phyloP scores from a whole-genome alignment of 2,797 vertebrate species.

The Typhlichthys subterraneus region DNA sequence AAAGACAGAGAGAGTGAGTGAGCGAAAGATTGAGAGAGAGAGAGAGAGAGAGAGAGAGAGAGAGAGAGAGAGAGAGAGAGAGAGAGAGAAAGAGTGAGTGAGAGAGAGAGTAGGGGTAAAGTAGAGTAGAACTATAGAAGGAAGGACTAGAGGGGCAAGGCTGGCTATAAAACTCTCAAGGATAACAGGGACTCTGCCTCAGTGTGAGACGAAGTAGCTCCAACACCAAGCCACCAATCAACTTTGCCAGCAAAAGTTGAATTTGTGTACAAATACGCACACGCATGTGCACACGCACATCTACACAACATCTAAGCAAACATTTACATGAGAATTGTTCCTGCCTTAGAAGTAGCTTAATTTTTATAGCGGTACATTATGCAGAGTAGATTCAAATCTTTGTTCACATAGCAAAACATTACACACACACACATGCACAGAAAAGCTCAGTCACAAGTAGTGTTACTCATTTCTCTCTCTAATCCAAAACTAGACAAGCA shows the following conservation, averaged over 20 bases:
- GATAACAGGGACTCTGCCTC: slow-evolving; percentile 17
- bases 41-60: neutral
- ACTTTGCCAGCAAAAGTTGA: slow-evolving; percentile 10
- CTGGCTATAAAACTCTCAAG: slow-evolving; percentile 13
- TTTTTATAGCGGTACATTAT: slow-evolving; percentile 39
- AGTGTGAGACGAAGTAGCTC: slow-evolving; percentile 11
- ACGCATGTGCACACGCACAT: slow-evolving; percentile 6
- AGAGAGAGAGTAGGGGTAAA: neutral
- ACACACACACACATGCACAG: slow-evolving; percentile 15
- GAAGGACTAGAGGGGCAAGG: slow-evolving; percentile 22
- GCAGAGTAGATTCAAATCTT: slow-evolving; percentile 34
- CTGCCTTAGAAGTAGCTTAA: slow-evolving; percentile 54
- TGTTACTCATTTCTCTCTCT: slow-evolving; percentile 59
- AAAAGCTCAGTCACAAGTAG: slow-evolving; percentile 20
- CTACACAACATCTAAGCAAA: slow-evolving; percentile 36
- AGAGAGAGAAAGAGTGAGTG: neutral
- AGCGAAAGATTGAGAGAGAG: slow-evolving; percentile 10
- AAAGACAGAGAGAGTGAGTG: slow-evolving; percentile 7
- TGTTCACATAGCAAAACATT: slow-evolving; percentile 9
- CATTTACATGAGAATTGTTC: slow-evolving; percentile 60
- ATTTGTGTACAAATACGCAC: slow-evolving; percentile 4
- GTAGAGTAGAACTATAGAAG: neutral
- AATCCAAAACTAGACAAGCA: slow-evolving; percentile 64
- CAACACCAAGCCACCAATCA: slow-evolving; percentile 19
- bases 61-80: slow-evolving; percentile 3